A percentile compares a stretch with the other conserved stretches of the same genome.
phyloP scores from a whole-genome alignment of 2,797 vertebrate genomes.

The Syndactyla subalaris region DNA sequence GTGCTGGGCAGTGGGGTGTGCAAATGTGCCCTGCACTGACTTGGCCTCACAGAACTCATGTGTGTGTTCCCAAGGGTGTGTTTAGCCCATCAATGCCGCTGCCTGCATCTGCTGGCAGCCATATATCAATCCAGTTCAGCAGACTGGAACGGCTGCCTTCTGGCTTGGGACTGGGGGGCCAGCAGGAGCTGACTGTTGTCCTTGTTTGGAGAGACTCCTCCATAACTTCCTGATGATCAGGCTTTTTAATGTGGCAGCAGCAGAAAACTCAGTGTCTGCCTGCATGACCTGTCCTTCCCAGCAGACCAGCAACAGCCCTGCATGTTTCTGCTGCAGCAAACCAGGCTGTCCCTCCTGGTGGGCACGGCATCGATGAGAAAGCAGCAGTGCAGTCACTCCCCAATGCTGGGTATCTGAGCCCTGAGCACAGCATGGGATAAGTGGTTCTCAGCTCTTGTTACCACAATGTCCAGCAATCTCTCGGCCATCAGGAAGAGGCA shows the following conservation, averaged over 20 bases:
- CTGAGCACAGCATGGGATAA: fast-evolving
- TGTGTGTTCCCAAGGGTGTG: neutral
- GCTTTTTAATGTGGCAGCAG: neutral
- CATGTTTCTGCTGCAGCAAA: neutral
- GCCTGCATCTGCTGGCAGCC: neutral
- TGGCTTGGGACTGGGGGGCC: neutral
- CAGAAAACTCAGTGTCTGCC: neutral
- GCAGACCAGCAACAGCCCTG: neutral
- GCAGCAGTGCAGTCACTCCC: neutral
- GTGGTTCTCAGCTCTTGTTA: neutral
- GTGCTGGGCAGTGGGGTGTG: neutral
- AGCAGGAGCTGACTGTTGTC: neutral
- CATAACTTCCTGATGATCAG: neutral
- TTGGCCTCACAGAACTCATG: neutral
- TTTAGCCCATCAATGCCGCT: neutral
- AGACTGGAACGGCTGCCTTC: neutral
- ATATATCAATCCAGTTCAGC: neutral
- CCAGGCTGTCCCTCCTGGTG: neutral
- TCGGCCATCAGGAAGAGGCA: neutral
- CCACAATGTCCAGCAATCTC: neutral
- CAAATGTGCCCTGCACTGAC: neutral
- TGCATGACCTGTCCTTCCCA: neutral
- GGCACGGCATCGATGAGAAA: neutral
- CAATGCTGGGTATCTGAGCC: fast-evolving
- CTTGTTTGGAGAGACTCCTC: neutral